These are phyloP conservation scores for Redunca redunca DNA, from an alignment of 2,113 vertebrate species.

Conservation along the genomic window DNA sequence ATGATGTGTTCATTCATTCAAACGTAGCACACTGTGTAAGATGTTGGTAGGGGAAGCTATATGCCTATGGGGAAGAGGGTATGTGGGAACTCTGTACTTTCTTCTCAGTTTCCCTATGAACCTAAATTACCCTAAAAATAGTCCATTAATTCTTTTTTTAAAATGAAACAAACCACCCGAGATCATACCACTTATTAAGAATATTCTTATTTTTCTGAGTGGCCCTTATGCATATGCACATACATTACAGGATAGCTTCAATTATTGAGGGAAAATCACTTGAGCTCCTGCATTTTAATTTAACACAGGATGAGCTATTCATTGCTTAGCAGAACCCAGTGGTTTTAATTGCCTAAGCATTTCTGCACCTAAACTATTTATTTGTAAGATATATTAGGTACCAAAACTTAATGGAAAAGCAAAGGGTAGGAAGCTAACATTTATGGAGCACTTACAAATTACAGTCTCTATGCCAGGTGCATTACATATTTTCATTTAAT, in stretches of 20 bases:
- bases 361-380: conserved; percentile 27
- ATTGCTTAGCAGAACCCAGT: not conserved
- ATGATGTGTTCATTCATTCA: not conserved
- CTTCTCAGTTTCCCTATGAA: not conserved
- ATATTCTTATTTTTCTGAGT: conserved; percentile 18
- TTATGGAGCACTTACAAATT: not conserved
- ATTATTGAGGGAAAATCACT: not conserved
- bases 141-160: not conserved
- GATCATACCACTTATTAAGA: not conserved
- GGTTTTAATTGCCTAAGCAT: not conserved
- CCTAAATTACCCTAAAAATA: not conserved
- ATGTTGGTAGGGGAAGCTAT: not conserved
- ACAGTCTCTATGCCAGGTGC: not conserved
- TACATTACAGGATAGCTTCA: not conserved
- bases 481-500: conserved; percentile 9
- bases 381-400: conserved; percentile 3
- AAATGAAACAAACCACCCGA: not conserved
- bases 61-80: not conserved
- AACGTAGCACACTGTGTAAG: not conserved
- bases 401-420: not conserved
- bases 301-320: not conserved
- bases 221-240: not conserved
- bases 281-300: not conserved
- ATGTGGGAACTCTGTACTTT: not conserved
- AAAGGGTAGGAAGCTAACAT: not conserved